These are phyloP conservation scores for Apodemia duryi DNA, from an alignment of 2,888 invertebrate species.

Conservation along the genomic window DNA sequence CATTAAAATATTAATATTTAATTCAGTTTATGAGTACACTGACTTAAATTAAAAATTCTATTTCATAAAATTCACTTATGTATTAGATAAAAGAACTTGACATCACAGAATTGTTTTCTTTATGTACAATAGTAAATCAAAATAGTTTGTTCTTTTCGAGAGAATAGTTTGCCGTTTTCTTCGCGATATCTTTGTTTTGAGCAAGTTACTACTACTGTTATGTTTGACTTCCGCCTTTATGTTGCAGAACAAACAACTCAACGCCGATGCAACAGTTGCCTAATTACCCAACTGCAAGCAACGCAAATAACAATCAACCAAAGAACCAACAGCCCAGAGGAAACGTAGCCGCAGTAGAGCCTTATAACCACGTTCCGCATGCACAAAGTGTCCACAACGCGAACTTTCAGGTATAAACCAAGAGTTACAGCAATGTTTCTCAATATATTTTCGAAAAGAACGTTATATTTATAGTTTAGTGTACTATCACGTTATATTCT, in stretches of 20 bases:
- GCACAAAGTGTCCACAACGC: constrained; percentile 74
- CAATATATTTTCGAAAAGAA: not conserved
- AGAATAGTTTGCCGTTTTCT: not conserved
- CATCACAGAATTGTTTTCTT: not conserved
- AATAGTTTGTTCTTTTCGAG: not conserved
- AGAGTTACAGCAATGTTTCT: not conserved
- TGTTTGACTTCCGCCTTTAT: not conserved
- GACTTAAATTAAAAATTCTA: too few relatives aligned
- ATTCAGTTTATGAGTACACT: too few relatives aligned
- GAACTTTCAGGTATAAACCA: constrained; percentile 62
- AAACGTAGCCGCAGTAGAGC: constrained; percentile 92
- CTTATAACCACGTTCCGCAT: constrained; percentile 91
- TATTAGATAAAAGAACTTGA: not conserved
- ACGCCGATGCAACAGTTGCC: constrained; percentile 72
- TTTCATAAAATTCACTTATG: too few relatives aligned
- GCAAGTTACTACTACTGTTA: not conserved
- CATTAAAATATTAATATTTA: too few relatives aligned
- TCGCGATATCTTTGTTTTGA: constrained; percentile 2
- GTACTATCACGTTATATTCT: not conserved
- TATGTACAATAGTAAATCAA: not conserved
- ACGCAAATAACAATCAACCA: constrained; percentile 61
- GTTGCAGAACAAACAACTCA: constrained; percentile 67
- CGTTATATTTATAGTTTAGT: not conserved
- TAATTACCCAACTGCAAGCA: constrained; percentile 56
- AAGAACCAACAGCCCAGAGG: constrained; percentile 82